These are phyloP conservation scores for Rotaria magnacalcarata DNA, from an alignment of 2,888 invertebrate genomes.

Conservation along the genomic window DNA sequence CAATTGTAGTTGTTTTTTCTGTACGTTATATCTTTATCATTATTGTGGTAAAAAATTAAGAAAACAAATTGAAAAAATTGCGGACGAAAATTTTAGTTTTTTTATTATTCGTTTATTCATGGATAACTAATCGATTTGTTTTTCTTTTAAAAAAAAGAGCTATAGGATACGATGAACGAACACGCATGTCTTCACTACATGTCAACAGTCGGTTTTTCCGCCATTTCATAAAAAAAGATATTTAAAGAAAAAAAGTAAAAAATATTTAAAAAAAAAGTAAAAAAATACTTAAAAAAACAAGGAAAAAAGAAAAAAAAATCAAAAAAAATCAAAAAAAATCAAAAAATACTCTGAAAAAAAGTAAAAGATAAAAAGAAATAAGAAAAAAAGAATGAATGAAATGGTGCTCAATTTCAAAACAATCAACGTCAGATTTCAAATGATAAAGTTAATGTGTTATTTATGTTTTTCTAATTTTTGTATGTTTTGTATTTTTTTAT, in stretches of 20 bases:
- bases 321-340: not conserved
- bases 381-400: not conserved
- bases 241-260: not conserved
- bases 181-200: not conserved
- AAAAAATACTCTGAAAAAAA: not conserved
- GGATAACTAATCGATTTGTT: not conserved
- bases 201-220: not conserved
- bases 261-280: not conserved
- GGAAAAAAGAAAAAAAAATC: not conserved
- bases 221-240: not conserved
- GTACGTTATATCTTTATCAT: not conserved
- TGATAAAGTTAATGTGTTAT: not conserved
- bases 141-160: slow-evolving; percentile 9
- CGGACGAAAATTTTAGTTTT: not conserved
- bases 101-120: not conserved
- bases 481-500: not conserved
- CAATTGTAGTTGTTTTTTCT: slow-evolving; percentile 23
- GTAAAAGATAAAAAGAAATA: not conserved
- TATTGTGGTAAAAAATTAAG: slow-evolving; percentile 3
- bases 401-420: not conserved
- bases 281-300: not conserved
- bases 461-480: not conserved
- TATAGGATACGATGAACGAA: not conserved
- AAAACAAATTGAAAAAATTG: not conserved
- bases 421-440: not conserved